phyloP scores from a whole-genome alignment of 2,797 vertebrate species.

The Argyrosomus regius region DNA sequence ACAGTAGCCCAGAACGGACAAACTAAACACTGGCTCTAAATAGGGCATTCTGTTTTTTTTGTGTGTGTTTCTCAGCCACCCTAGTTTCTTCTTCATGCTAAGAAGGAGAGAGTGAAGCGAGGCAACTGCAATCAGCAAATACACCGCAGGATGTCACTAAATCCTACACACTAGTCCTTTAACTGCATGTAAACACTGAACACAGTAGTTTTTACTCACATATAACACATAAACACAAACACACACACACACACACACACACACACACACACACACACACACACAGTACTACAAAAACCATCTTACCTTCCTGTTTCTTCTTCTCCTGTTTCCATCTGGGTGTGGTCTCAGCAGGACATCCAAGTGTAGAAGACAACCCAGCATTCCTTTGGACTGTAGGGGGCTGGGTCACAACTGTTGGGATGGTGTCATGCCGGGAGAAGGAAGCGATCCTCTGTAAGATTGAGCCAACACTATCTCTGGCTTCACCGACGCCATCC shows the following conservation, averaged over 20 bases:
- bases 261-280: not conserved
- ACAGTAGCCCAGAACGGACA: too few species aligned
- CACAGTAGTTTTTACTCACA: not conserved
- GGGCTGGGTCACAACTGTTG: constrained; percentile 3
- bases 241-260: not conserved
- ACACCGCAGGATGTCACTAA: too few species aligned
- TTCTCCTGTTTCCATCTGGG: constrained; percentile 14
- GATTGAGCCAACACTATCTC: constrained; percentile 81
- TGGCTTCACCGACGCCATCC: constrained; percentile 21
- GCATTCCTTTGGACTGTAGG: constrained; percentile 54
- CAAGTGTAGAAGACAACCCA: constrained; percentile 18
- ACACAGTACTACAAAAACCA: not conserved
- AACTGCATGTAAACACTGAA: not conserved
- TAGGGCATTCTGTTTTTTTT: too few species aligned
- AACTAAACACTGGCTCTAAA: too few species aligned
- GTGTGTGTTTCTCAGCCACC: too few species aligned
- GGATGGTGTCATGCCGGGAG: constrained; percentile 59
- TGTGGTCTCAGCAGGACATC: constrained; percentile 3
- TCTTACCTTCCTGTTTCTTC: constrained; percentile 67
- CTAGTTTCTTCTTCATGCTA: too few species aligned
- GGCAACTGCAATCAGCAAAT: too few species aligned
- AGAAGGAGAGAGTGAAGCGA: too few species aligned
- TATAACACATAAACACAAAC: not conserved
- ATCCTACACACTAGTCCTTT: not conserved
- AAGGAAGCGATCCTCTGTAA: constrained; percentile 84